These are phyloP conservation scores for Mormyrus proboscirostris DNA, from an alignment of 2,797 vertebrate species.

Conservation along the genomic window DNA sequence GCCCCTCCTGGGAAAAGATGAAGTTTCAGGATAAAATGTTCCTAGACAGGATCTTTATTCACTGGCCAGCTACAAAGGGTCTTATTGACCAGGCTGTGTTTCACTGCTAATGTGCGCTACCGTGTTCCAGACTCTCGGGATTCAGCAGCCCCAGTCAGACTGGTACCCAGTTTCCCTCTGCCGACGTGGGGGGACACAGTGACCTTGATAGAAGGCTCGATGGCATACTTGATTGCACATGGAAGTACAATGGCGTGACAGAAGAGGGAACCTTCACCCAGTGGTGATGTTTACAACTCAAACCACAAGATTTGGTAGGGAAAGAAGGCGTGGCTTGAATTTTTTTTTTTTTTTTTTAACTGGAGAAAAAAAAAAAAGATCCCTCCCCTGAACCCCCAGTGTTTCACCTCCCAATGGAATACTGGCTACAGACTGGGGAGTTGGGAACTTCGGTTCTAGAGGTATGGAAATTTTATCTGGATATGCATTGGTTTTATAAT, in stretches of 20 bases:
- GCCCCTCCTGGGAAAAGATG: not conserved
- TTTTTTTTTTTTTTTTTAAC: not conserved
- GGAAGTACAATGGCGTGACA: not conserved
- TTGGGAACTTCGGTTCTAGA: not conserved
- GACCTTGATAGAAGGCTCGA: not conserved
- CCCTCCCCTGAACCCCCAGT: not conserved
- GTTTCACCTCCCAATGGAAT: not conserved
- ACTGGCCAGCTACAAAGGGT: not conserved
- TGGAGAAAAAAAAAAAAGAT: not conserved
- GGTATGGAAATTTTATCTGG: not conserved
- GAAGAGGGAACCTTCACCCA: not conserved
- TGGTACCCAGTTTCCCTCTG: not conserved
- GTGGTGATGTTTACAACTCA: not conserved
- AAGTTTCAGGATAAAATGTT: not conserved
- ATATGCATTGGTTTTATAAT: not conserved
- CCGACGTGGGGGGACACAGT: not conserved
- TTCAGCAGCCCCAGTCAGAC: not conserved
- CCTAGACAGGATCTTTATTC: constrained; percentile 5
- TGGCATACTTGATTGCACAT: not conserved
- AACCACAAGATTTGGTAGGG: not conserved
- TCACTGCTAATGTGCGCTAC: not conserved
- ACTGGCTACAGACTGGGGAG: not conserved
- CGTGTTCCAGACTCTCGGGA: not conserved
- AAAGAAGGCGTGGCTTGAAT: not conserved
- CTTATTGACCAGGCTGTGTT: not conserved